Conservation (phyloP, 2,113 vertebrate genomes). For the Oplegnathus fasciatus region DNA sequence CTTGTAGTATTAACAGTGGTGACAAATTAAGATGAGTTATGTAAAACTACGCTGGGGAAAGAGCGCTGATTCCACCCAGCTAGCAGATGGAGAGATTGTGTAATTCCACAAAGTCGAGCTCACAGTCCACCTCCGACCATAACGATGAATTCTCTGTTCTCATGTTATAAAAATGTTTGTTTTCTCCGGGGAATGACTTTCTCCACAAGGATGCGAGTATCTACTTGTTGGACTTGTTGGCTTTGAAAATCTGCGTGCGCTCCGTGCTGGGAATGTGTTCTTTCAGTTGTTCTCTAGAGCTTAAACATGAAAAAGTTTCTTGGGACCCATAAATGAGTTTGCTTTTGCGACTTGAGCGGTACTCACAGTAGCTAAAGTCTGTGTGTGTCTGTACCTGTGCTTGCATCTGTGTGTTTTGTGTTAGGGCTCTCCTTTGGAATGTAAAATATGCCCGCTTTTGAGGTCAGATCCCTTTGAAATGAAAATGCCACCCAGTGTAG, state of each 20-base stretch:
- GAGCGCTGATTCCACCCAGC: slow-evolving; percentile 33
- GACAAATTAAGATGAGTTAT: slow-evolving; percentile 41
- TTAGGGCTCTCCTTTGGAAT: slow-evolving; percentile 61
- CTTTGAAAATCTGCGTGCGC: slow-evolving; percentile 10
- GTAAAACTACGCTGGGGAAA: slow-evolving; percentile 27
- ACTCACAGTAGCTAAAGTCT: slow-evolving; percentile 7
- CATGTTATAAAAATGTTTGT: slow-evolving; percentile 67
- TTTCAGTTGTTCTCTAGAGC: slow-evolving; percentile 25
- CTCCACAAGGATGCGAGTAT: slow-evolving; percentile 33
- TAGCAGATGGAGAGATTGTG: slow-evolving; percentile 53
- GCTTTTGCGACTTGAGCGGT: slow-evolving; percentile 18
- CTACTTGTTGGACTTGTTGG: slow-evolving; percentile 15
- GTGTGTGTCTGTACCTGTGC: slow-evolving; percentile 53
- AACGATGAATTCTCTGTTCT: slow-evolving; percentile 62
- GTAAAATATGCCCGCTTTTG: slow-evolving; percentile 61
- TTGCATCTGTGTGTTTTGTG: slow-evolving; percentile 47
- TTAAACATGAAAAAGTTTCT: slow-evolving; percentile 26
- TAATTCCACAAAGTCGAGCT: slow-evolving; percentile 41
- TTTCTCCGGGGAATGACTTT: slow-evolving; percentile 48
- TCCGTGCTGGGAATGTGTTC: slow-evolving; percentile 40
- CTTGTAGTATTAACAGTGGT: slow-evolving; percentile 28
- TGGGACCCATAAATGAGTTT: slow-evolving; percentile 25
- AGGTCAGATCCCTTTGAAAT: slow-evolving; percentile 70
- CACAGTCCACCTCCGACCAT: slow-evolving; percentile 30
- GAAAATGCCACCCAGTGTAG: slow-evolving; percentile 63